Evolutionary conservation across 23 tunicate genomes (phyloP), one percentile per base, ranked within the genome.

Genomic region (Ascidia mentula): DNA sequence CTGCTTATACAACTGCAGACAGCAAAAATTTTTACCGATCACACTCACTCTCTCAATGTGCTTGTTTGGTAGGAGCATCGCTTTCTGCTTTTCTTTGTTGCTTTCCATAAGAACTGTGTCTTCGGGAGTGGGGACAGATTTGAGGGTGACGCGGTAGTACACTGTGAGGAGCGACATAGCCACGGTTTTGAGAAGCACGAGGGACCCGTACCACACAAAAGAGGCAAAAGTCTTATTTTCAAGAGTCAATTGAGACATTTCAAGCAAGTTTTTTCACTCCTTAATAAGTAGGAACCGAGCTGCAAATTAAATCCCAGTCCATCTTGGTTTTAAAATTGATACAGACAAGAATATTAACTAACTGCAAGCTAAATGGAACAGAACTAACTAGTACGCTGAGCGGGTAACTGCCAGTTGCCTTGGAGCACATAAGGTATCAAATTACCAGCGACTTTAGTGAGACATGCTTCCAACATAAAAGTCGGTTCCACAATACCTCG

Each of bases 21-120:
- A 53, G 65, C 22, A 53, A 20, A 1, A 28, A 42, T 15, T 9
- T 9, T 12, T 12, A 53, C 13, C 13, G 22, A 28, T 1, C 65
- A 13, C 40, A 80, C 85, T 46, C 72, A 93, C 98, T 77, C 98
- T 73, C 40, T 93, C 89, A 18, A 93, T 92, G 34, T 79, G 59
- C 40, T 88, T 89, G 40, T 88, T 84, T 2, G 89, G 82, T 32
- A 40, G 74, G 71, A 88, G 70, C 69, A 69, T 3, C 22, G 9
- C 31, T 40, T 92, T 92, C 13, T 59, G 77, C 61, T 78, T 79
- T 42, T 92, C 92, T n/a, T 70, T 65, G 79, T 87, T 72, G 31
- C 45, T 81, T 6, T 77, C 79, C 20, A 38, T 32, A 6, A 1
- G 13, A 42, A 15, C 37, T 30, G 90, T 84, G 38, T 92, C 97